Evolutionary conservation across 2,113 vertebrate genomes (phyloP).

Genomic region (Neolamprologus kungweensis): DNA sequence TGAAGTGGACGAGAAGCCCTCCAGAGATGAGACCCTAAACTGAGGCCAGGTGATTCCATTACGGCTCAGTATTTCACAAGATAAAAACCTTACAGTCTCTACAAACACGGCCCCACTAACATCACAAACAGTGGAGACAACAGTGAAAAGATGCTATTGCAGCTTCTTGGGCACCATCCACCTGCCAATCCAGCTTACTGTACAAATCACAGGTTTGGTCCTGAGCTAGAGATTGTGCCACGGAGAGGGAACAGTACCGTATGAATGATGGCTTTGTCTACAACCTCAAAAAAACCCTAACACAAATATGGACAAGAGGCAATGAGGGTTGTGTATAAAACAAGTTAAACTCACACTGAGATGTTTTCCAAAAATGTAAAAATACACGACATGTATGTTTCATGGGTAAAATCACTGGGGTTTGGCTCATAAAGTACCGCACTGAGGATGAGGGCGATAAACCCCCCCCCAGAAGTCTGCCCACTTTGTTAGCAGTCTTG

Average conservation of each 20-base stretch:
- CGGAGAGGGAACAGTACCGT: not conserved
- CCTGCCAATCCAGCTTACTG: not conserved
- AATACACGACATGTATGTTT: not conserved
- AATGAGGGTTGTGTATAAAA: not conserved
- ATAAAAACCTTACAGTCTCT: not conserved
- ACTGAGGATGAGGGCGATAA: not conserved
- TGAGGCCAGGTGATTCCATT: not conserved
- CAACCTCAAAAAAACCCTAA: slow-evolving; percentile 1
- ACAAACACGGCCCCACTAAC: not conserved
- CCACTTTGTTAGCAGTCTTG: not conserved
- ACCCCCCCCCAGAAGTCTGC: not conserved
- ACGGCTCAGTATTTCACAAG: not conserved
- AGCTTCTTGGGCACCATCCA: not conserved
- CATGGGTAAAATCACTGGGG: not conserved
- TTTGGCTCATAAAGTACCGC: slow-evolving; percentile 58
- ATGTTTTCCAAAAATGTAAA: not conserved
- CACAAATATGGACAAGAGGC: not conserved
- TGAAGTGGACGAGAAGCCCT: not conserved
- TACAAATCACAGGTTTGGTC: slow-evolving; percentile 35
- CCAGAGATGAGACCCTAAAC: not conserved
- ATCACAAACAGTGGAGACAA: not conserved
- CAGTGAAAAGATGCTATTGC: not conserved
- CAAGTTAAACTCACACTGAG: not conserved
- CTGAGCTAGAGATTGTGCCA: slow-evolving; percentile 40
- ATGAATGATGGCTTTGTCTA: slow-evolving; percentile 40